These are phyloP conservation scores for Ophthalmotilapia sp. DNA, from an alignment of 2,113 vertebrate species.

Conservation along the genomic window DNA sequence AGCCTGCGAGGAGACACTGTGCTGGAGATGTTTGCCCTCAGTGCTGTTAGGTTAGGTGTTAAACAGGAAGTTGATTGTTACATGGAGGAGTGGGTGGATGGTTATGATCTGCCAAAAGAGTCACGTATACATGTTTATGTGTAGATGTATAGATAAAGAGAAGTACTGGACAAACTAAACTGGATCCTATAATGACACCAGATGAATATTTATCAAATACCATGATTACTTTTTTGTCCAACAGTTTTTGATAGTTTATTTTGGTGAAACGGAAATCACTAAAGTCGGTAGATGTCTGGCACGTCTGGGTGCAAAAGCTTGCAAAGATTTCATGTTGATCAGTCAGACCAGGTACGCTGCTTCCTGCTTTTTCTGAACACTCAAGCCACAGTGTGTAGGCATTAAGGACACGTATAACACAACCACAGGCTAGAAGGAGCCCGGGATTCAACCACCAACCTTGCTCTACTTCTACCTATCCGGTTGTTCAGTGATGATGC, in stretches of 20 bases:
- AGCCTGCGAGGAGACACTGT: not conserved
- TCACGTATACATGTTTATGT: rapidly evolving
- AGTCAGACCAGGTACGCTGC: not conserved
- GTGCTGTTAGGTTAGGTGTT: not conserved
- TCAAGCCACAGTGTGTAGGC: not conserved
- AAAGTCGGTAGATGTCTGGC: rapidly evolving
- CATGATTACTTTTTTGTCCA: not conserved
- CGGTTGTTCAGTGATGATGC: too few species aligned
- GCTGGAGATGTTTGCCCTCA: not conserved
- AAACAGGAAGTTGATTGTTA: not conserved
- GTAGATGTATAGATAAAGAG: rapidly evolving
- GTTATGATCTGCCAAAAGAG: not conserved
- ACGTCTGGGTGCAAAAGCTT: not conserved
- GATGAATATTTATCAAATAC: not conserved
- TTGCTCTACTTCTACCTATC: not conserved
- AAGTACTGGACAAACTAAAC: not conserved
- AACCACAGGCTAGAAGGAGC: rapidly evolving
- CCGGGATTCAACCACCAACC: rapidly evolving
- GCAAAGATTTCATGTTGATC: not conserved
- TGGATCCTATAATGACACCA: not conserved
- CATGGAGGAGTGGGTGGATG: not conserved
- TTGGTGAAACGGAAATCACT: not conserved
- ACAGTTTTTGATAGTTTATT: not conserved
- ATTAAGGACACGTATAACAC: rapidly evolving
- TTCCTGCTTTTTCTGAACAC: not conserved